Base-by-base conservation (phyloP, 2,113 vertebrate species). In the Gavialis gangeticus region DNA sequence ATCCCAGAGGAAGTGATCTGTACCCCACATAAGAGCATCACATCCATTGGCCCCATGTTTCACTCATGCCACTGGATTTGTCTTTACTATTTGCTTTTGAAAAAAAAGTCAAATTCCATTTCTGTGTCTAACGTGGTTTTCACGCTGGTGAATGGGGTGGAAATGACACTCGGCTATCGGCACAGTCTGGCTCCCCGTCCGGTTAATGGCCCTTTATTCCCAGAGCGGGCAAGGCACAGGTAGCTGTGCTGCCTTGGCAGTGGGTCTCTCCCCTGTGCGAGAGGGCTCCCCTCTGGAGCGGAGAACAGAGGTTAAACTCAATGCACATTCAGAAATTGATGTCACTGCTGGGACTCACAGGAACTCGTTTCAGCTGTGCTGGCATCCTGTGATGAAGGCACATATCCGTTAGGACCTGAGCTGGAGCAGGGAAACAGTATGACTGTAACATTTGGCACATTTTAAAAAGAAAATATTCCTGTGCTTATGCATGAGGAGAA, bases 11-110 rank as follows among this genome's bases (percentile, higher is more conserved):
- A 94, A 64, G 57, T 2, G 81, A 84, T 80, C 89, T 77, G 85
- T 66, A 92, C 91, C 13, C 58, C 79, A 78, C 6, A 73, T 67
- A 56, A 91, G 76, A 55, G 37, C 82, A 95, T 66, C 91, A 90
- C 34, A 76, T 75, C 78, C 34, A 2, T 58, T 5, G 24, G 87
- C 24, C 84, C 82, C 11, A 79, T 67, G 25, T 28, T 75, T 84
- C 25, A 0, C 75, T 71, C 67, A 87, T 73, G 69, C 77, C 71
- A 30, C 17, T 59, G 37, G 78, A 28, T 79, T 28, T 5, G 1
- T 6, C 69, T 87, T 66, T 79, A 80, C 82, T 92, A 56, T 67
- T 76, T 71, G 28, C 58, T 22, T 73, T 2, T 4, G 46, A 89
- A 64, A 10, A 75, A 90, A 63, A 28, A 19, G 67, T 0, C 1